Evolutionary conservation across 2,797 vertebrate species (phyloP).

Genomic region (Heliangelus exortis): DNA sequence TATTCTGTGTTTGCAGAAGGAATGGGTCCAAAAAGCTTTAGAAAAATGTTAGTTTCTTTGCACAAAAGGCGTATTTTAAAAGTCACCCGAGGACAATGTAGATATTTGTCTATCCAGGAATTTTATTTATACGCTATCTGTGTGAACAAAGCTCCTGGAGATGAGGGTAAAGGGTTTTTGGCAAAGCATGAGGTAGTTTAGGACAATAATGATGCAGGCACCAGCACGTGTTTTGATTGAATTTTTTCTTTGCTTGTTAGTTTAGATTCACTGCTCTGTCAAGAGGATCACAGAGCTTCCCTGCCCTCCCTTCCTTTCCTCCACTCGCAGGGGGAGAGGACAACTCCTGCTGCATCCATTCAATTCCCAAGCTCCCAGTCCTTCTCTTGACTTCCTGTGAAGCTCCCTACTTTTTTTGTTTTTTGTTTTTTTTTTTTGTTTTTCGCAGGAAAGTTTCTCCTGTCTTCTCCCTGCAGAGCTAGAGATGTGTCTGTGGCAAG

Average conservation of each 20-base stretch:
- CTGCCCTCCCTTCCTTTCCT: conserved; percentile 1
- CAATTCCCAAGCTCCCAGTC: not conserved
- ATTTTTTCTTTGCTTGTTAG: conserved; percentile 53
- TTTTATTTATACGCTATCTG: conserved; percentile 53
- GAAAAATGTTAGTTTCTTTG: conserved; percentile 58
- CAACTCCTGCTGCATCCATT: conserved; percentile 39
- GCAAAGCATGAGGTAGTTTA: conserved; percentile 34
- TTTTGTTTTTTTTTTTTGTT: not conserved
- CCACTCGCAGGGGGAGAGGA: not conserved
- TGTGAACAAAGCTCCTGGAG: conserved; percentile 62
- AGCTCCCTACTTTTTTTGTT: not conserved
- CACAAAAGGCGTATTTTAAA: conserved; percentile 47
- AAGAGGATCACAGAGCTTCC: conserved; percentile 30
- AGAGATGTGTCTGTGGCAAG: not conserved
- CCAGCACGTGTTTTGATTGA: conserved; percentile 33
- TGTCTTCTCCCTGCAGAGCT: not conserved
- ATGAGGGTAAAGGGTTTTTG: conserved; percentile 51
- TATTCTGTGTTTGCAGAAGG: conserved; percentile 53
- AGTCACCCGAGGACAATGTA: conserved; percentile 51
- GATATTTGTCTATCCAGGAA: conserved; percentile 62
- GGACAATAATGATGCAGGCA: conserved; percentile 52
- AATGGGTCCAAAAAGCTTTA: conserved; percentile 58
- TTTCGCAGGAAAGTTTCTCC: not conserved
- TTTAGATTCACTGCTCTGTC: conserved; percentile 24
- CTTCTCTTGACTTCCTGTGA: conserved; percentile 13